These are phyloP conservation scores for Melanostoma mellinum DNA, from an alignment of 2,888 invertebrate species.

Conservation along the genomic window DNA sequence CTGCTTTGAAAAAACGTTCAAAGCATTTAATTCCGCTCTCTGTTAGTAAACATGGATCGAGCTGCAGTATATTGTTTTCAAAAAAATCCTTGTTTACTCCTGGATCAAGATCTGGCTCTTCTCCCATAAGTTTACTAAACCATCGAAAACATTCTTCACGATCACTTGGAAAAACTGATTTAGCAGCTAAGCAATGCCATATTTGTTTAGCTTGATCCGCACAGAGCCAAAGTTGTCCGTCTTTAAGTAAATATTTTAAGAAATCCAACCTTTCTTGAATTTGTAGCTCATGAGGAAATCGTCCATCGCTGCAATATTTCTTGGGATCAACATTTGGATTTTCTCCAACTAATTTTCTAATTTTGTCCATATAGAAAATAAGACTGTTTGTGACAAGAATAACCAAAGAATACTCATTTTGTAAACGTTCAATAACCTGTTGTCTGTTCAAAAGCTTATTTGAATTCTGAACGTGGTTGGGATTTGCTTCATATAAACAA, in stretches of 20 bases:
- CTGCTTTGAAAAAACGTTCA: constrained; percentile 87
- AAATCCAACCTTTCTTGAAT: constrained; percentile 97
- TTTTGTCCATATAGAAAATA: constrained; percentile 94
- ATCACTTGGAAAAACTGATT: constrained; percentile 95
- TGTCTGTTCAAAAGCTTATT: constrained; percentile 84
- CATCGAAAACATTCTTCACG: constrained; percentile 98
- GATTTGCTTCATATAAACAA: constrained; percentile 92
- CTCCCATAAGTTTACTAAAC: constrained; percentile 98
- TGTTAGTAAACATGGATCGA: constrained; percentile 94
- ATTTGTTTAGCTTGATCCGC: constrained; percentile 98
- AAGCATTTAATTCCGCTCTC: constrained; percentile 97
- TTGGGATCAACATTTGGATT: constrained; percentile 90
- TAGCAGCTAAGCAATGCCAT: constrained; percentile 97
- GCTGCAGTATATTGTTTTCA: constrained; percentile 94
- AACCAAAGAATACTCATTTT: constrained; percentile 95
- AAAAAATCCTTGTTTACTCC: constrained; percentile 98
- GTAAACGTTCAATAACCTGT: constrained; percentile 93
- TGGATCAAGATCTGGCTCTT: constrained; percentile 98
- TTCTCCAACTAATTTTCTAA: constrained; percentile 83
- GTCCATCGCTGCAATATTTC: constrained; percentile 90
- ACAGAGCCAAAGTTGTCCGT: constrained; percentile 97
- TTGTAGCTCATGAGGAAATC: constrained; percentile 95
- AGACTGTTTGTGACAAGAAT: constrained; percentile 96
- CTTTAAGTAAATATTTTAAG: constrained; percentile 94
- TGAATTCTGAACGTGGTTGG: constrained; percentile 80